Evolutionary conservation across 2,797 vertebrate genomes (phyloP), one percentile per base, ranked within the genome.

Genomic region (Holocentrus rufus): DNA sequence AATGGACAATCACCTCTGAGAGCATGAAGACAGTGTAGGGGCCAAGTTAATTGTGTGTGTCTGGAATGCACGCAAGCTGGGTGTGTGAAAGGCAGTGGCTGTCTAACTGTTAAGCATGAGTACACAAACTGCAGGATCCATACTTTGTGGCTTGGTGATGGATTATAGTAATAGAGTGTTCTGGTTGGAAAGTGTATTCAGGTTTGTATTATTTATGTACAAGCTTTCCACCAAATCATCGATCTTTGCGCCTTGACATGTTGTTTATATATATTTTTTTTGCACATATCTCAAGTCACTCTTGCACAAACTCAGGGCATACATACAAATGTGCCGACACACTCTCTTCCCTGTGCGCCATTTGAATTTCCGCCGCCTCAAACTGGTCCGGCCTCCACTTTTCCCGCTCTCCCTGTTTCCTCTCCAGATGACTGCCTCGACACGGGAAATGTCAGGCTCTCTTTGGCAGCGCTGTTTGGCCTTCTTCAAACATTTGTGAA

Each of bases 401-500:
- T 73, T 71, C 63, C 79, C 54, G 78, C 83, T 85, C 82, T 79
- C 82, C 88, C 79, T 87, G 81, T 87, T 87, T 80, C 79, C 82
- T 91, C 77, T 85, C 85, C 89, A 88, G 82, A 87, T 84, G 88
- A 88, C 86, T 81, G 86, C 81, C 68, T 80, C 27, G 42, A 84
- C 89, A 86, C 74, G 74, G 85, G 85, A 92, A 93, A 94, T 92
- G 91, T 92, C 91, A 93, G 80, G 72, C 80, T 88, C 79, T 85
- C 86, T 83, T 82, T 79, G 76, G 76, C 77, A 72, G 77, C 18
- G 20, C 83, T 82, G 81, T 89, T 90, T 88, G 89, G 82, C 88
- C 52, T 92, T 90, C 90, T 88, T 92, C 89, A 92, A 90, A 91
- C 89, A 91, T 91, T 90, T 92, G 87, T 92, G 83, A 90, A 91